A percentile compares a stretch with the other conserved stretches of the same genome.
phyloP scores from a whole-genome alignment of 1,140 invertebrate genomes.

The Drosophila ohnishii region DNA sequence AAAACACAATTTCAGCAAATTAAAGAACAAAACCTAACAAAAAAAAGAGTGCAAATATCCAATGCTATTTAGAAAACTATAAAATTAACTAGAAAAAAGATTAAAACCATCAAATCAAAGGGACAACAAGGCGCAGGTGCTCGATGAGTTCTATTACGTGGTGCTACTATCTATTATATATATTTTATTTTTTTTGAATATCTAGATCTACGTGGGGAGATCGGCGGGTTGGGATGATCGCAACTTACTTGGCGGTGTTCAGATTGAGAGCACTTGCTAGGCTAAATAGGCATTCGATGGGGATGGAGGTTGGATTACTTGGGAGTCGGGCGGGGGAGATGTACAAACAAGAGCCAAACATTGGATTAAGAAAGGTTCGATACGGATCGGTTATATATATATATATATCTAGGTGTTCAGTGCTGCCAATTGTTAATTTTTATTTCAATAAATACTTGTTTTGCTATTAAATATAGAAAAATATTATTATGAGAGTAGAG shows the following conservation, averaged over 20 bases:
- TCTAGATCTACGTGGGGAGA: constrained; percentile 33
- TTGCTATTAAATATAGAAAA: no score
- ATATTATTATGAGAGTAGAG: no score
- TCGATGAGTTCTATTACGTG: constrained; percentile 11
- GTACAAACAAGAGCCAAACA: constrained; percentile 53
- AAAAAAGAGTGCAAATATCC: neutral
- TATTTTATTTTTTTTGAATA: neutral
- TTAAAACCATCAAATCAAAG: constrained; percentile 3
- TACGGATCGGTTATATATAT: constrained; percentile 28
- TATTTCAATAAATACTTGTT: neutral
- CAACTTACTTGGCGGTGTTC: constrained; percentile 74
- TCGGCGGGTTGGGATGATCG: constrained; percentile 36
- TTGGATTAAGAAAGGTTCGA: constrained; percentile 53
- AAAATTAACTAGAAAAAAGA: neutral
- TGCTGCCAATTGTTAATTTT: neutral
- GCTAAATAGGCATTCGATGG: constrained; percentile 65
- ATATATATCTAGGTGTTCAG: constrained; percentile 15
- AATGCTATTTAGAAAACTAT: neutral
- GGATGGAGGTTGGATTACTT: constrained; percentile 38
- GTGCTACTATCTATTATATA: neutral
- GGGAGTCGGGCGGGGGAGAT: constrained; percentile 28
- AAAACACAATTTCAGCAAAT: constrained; percentile 6
- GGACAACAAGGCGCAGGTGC: constrained; percentile 11
- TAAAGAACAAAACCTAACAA: constrained; percentile 1
- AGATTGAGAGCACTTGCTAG: constrained; percentile 73